Percentiles rank a stretch among this genome's conserved stretches.
phyloP scores from a whole-genome alignment of 1,140 invertebrate species.

The Bombus ignitus region DNA sequence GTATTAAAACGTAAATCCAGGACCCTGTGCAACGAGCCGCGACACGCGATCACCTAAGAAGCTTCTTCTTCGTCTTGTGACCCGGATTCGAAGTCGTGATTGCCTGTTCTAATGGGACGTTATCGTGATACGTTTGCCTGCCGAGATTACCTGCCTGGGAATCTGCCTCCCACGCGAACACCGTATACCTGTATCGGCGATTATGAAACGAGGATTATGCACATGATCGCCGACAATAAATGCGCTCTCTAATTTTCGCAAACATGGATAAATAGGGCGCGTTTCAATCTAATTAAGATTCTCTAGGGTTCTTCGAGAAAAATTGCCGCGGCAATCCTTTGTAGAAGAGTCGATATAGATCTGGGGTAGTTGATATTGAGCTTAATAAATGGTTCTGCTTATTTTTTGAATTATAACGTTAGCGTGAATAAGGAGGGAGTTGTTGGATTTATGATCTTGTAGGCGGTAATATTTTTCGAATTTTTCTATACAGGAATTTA shows the following conservation, averaged over 20 bases:
- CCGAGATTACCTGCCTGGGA: conserved; percentile 37
- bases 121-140: conserved; percentile 45
- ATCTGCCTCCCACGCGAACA: conserved; percentile 47
- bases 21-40: not conserved
- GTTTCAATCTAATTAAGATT: conserved; percentile 2
- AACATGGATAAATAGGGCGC: not conserved
- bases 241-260: not conserved
- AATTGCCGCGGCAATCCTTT: not conserved
- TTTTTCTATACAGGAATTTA: not conserved
- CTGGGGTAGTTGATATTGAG: not conserved
- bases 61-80: conserved; percentile 43
- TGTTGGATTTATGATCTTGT: not conserved
- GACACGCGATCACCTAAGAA: conserved; percentile 30
- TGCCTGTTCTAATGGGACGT: conserved; percentile 36
- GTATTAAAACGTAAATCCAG: conserved; percentile 25
- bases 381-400: not conserved
- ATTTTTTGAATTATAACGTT: not conserved
- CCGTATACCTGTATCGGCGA: not conserved
- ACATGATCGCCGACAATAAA: conserved; percentile 21
- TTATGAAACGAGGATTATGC: conserved; percentile 57
- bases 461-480: not conserved
- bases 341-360: not conserved
- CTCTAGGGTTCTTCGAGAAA: not conserved
- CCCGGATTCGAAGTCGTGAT: conserved; percentile 64
- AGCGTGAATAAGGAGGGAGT: not conserved